These are phyloP conservation scores for Gymnorhina tibicen DNA, from an alignment of 2,113 vertebrate species.

Conservation along the genomic window DNA sequence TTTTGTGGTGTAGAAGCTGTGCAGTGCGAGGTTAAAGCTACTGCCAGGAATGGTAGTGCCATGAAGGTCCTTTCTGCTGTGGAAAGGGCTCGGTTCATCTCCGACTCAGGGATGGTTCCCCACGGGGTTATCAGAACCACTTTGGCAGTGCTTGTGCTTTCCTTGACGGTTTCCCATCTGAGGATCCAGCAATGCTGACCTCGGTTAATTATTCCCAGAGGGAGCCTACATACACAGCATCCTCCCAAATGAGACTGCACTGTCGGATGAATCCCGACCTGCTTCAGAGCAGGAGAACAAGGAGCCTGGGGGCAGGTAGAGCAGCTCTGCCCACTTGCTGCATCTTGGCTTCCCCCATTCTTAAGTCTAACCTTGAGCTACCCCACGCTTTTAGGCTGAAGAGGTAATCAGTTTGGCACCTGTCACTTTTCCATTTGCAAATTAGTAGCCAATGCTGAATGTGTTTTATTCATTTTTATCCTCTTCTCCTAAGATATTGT, in stretches of 20 bases:
- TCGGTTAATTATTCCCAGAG: background rate
- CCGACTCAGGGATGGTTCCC: background rate
- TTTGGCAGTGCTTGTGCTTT: background rate
- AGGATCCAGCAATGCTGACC: background rate
- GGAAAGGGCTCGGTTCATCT: background rate
- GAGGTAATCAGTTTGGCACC: background rate
- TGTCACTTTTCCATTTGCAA: background rate
- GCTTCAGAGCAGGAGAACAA: background rate
- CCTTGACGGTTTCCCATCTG: background rate
- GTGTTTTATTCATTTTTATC: background rate
- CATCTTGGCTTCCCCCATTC: background rate
- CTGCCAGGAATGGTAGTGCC: background rate
- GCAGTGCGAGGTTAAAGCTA: background rate
- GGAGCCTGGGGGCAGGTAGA: background rate
- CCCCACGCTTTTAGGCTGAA: background rate
- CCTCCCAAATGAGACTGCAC: background rate
- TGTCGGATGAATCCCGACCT: background rate
- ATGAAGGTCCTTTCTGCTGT: background rate
- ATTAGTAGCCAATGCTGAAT: background rate
- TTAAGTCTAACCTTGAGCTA: background rate
- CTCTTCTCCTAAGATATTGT: background rate
- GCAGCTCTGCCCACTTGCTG: background rate
- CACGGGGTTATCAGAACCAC: background rate
- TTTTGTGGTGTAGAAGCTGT: background rate
- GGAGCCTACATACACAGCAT: background rate